Evolutionary conservation across 2,113 vertebrate species (phyloP), one percentile per base, ranked within the genome.

Genomic region (Arvicanthis niloticus): DNA sequence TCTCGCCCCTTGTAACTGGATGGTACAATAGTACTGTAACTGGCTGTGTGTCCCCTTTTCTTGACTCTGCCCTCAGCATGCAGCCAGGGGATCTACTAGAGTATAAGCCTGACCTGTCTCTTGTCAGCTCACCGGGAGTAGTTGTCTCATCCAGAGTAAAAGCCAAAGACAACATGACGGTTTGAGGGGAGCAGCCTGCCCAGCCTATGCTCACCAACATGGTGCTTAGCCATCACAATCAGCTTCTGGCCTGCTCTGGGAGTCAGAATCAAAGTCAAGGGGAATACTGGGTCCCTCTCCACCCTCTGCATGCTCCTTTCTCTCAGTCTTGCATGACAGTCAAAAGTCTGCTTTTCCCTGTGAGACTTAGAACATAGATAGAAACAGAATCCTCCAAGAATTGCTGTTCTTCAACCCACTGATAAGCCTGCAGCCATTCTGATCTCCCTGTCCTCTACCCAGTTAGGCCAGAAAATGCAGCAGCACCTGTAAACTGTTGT

Each of bases 81-180:
- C 19, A 85, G 73, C 15, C 88, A 84, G 84, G 51, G 31, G 56
- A 24, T 56, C 29, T 22, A 29, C 70, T 67, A 31, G 58, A 40
- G 10, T 0, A 0, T 22, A 24, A 11, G 62, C 24, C n/a, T 34
- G 29, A n/a, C 40, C 8, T 45, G 60, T 31, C 17, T 5, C n/a
- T 67, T 68, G 8, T 91, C 86, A 65, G n/a, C 9, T 80, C n/a
- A 37, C 60, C 26, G 9, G 0, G 2, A 26, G 45, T 17, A 13
- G 31, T 58, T 16, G 31, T 77, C 24, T 78, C 62, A 87, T 76
- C 72, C 40, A 53, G 31, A 76, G 21, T 15, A 68, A 85, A 94
- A 93, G 9, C 29, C 70, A 81, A 40, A 90, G 88, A 6, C 48
- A 6, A 45, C 51, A 3, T 16, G 7, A 48, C 11, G 19, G 29